These are phyloP conservation scores for Eupsilia transversa DNA, from an alignment of 2,888 invertebrate species.

Conservation along the genomic window DNA sequence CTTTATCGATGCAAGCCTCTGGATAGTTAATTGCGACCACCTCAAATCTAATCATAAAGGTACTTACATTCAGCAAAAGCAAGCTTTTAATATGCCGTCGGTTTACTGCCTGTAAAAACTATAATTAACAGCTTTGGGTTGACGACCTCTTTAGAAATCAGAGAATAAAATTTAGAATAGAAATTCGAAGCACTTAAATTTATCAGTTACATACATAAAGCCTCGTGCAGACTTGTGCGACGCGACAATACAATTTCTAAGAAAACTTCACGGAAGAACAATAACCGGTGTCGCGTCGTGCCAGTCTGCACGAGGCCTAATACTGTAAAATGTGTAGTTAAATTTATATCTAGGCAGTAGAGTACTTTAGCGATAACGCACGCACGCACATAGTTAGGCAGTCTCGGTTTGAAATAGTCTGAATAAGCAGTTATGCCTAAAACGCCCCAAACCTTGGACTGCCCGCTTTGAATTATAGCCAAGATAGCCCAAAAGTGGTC, in stretches of 20 bases:
- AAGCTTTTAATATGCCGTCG: neutral
- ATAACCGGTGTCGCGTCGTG: too few relatives aligned
- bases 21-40: neutral
- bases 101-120: neutral
- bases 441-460: slow-evolving; percentile 32
- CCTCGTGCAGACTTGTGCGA: too few relatives aligned
- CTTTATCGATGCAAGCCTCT: neutral
- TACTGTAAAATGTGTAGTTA: slow-evolving; percentile 3
- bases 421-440: slow-evolving; percentile 10
- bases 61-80: neutral
- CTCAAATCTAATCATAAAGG: neutral
- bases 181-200: neutral
- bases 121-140: neutral
- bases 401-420: slow-evolving; percentile 18
- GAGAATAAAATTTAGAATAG: neutral
- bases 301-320: too few relatives aligned
- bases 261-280: too few relatives aligned
- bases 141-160: neutral
- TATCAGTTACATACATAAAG: neutral
- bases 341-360: slow-evolving; percentile 26
- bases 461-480: slow-evolving; percentile 22
- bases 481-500: slow-evolving; percentile 12
- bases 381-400: slow-evolving; percentile 9
- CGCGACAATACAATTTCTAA: too few relatives aligned
- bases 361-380: slow-evolving; percentile 22